Evolutionary conservation across 2,888 invertebrate species (phyloP).

Genomic region (Dasypogon diadema): DNA sequence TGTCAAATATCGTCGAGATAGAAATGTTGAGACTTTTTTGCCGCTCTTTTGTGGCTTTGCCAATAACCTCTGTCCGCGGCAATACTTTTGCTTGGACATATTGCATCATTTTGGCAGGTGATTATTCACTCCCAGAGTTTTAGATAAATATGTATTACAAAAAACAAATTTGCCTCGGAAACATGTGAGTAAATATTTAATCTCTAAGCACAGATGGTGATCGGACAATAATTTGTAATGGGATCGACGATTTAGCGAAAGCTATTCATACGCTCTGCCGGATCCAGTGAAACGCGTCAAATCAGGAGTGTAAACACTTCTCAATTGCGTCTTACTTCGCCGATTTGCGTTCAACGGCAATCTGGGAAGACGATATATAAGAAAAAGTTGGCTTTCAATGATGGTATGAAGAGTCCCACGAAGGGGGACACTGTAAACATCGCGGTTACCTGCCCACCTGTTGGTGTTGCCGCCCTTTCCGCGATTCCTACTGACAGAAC

Average conservation of each 20-base stretch:
- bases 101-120: slow-evolving; percentile 4
- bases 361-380: background rate
- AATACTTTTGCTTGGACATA: background rate
- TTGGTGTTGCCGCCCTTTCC: background rate
- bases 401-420: background rate
- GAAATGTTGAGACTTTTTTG: background rate
- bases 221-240: slow-evolving; percentile 16
- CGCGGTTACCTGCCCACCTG: slow-evolving; percentile 33
- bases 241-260: slow-evolving; percentile 28
- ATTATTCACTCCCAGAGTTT: slow-evolving; percentile 25
- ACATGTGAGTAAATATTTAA: slow-evolving; percentile 42
- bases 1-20: background rate
- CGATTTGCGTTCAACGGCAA: background rate
- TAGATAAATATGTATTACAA: slow-evolving; percentile 31
- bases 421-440: background rate
- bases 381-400: background rate
- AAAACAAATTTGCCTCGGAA: slow-evolving; percentile 8
- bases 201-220: background rate
- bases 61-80: background rate
- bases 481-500: background rate
- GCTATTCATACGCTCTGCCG: background rate
- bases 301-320: slow-evolving; percentile 23
- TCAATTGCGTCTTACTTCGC: background rate
- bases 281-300: slow-evolving; percentile 10
- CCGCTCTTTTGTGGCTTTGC: background rate